A percentile compares a stretch with the other conserved stretches of the same genome.
phyloP scores from a whole-genome alignment of 2,113 vertebrate genomes.

The pig (Sus scrofa) region T2T-Sscrofa CM000823.6:2990001-2990500 shows the following conservation, averaged over 20 bases:
- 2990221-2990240: slow-evolving; percentile 72
- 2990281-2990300: background rate
- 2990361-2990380: background rate
- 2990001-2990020: background rate
- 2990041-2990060: background rate
- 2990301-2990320: accelerated
- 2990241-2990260: slow-evolving; percentile 62
- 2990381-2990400: background rate
- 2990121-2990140: accelerated
- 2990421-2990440: background rate
- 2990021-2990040: background rate
- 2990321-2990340: background rate
- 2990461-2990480: background rate
- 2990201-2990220: slow-evolving; percentile 24
- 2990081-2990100: accelerated
- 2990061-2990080: background rate
- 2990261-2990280: background rate
- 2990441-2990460: accelerated
- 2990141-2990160: background rate
- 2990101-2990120: accelerated
- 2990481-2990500: accelerated
- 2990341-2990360: background rate
- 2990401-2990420: background rate
- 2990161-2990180: accelerated
- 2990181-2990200: background rate